These are phyloP conservation scores for Coendou prehensilis DNA, from an alignment of 2,797 vertebrate genomes.

Conservation along the genomic window DNA sequence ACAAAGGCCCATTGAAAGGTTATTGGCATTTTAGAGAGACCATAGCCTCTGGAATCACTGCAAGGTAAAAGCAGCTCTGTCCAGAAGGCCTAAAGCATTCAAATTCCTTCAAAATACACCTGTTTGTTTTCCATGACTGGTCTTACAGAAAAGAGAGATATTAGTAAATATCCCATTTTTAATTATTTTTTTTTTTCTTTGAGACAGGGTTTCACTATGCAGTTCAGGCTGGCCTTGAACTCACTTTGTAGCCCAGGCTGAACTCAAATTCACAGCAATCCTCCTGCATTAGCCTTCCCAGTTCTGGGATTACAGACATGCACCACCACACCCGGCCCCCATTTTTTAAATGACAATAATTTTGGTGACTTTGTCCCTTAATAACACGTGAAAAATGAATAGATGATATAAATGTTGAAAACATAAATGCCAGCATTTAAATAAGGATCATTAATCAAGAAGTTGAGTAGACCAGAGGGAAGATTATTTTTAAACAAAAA, in stretches of 20 bases:
- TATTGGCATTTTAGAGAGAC: not conserved
- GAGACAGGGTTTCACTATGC: not conserved
- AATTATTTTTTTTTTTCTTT: not conserved
- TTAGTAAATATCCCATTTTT: not conserved
- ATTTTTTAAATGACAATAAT: not conserved
- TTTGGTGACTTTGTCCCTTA: not conserved
- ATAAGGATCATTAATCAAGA: not conserved
- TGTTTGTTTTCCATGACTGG: not conserved
- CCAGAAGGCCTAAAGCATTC: not conserved
- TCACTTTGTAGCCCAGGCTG: not conserved
- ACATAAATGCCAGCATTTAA: conserved; percentile 27
- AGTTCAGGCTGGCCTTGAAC: not conserved
- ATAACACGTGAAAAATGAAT: conserved; percentile 24
- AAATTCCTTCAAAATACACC: not conserved
- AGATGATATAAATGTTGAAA: conserved; percentile 13
- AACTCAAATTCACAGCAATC: not conserved
- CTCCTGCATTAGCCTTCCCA: not conserved
- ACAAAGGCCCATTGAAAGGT: not conserved
- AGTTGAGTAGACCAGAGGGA: not conserved
- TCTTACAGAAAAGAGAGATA: not conserved
- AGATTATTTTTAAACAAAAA: not conserved
- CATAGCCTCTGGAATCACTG: not conserved
- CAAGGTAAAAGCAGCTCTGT: not conserved
- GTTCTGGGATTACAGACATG: not conserved
- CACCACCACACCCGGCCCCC: not conserved